These are phyloP conservation scores for Sussaba pulchella DNA, from an alignment of 2,888 invertebrate genomes.

Conservation along the genomic window DNA sequence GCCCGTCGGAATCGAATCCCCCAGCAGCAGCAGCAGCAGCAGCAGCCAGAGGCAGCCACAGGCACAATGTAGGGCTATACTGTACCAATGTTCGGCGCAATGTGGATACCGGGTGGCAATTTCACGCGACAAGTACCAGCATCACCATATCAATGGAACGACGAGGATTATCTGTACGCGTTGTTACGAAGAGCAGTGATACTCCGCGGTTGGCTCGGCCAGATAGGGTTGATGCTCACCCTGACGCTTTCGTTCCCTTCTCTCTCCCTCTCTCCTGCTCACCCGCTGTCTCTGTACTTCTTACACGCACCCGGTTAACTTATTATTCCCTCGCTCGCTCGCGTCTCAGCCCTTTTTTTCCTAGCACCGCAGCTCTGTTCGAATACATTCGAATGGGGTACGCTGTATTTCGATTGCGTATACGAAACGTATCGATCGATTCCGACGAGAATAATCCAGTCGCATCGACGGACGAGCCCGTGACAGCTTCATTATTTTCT, in stretches of 20 bases:
- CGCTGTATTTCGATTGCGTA: slow-evolving; percentile 45
- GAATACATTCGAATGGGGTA: slow-evolving; percentile 43
- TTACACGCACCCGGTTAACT: slow-evolving; percentile 53
- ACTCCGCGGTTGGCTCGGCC: slow-evolving; percentile 82
- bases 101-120: slow-evolving; percentile 83
- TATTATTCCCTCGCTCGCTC: slow-evolving; percentile 60
- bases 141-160: slow-evolving; percentile 84
- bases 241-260: slow-evolving; percentile 49
- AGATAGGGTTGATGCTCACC: slow-evolving; percentile 82
- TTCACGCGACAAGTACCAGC: slow-evolving; percentile 84
- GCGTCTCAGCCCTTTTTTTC: slow-evolving; percentile 45
- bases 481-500: slow-evolving; percentile 65
- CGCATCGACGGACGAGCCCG: slow-evolving; percentile 43
- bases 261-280: slow-evolving; percentile 28
- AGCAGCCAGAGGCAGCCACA: slow-evolving; percentile 28
- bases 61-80: slow-evolving; percentile 32
- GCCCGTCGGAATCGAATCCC: slow-evolving; percentile 60
- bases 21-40: slow-evolving; percentile 18
- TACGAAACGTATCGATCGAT: slow-evolving; percentile 11
- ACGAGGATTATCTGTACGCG: slow-evolving; percentile 82
- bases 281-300: slow-evolving; percentile 27
- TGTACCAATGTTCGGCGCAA: slow-evolving; percentile 69
- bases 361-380: slow-evolving; percentile 24
- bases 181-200: slow-evolving; percentile 77
- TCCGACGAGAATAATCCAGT: slow-evolving; percentile 54